These are phyloP conservation scores for Rhagoletis pomonella DNA, from an alignment of 1,140 invertebrate genomes.

Conservation along the genomic window DNA sequence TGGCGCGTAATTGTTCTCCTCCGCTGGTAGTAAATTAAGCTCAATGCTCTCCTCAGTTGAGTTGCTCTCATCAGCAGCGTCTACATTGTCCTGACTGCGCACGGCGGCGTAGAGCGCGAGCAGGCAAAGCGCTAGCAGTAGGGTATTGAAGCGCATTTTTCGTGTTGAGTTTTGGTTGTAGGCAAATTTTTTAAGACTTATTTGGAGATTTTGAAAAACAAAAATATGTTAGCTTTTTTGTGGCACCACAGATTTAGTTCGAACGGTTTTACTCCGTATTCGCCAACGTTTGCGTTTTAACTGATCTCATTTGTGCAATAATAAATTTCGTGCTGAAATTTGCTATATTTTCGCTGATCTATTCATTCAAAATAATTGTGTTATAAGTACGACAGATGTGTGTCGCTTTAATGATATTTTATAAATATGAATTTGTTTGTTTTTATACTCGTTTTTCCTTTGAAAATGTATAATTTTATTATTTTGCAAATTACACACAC, in stretches of 20 bases:
- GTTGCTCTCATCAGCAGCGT: background rate
- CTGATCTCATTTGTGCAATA: conserved; percentile 29
- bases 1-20: background rate
- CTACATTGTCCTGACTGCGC: background rate
- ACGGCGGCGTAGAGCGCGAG: background rate
- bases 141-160: background rate
- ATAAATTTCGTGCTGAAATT: conserved; percentile 33
- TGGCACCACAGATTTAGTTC: background rate
- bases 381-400: background rate
- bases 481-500: conserved; percentile 31
- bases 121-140: background rate
- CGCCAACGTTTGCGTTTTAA: background rate
- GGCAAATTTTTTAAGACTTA: background rate
- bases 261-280: conserved; percentile 6
- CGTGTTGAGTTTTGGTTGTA: background rate
- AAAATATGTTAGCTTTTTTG: too few species aligned
- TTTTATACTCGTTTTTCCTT: background rate
- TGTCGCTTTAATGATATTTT: conserved; percentile 35
- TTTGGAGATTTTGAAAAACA: too few species aligned
- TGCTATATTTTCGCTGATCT: conserved; percentile 1
- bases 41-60: background rate
- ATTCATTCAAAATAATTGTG: conserved; percentile 9
- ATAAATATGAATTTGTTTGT: conserved; percentile 7
- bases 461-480: background rate
- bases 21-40: background rate